Evolutionary conservation across 2,113 vertebrate genomes (phyloP).

Genomic region (Coreoperca whiteheadi): DNA sequence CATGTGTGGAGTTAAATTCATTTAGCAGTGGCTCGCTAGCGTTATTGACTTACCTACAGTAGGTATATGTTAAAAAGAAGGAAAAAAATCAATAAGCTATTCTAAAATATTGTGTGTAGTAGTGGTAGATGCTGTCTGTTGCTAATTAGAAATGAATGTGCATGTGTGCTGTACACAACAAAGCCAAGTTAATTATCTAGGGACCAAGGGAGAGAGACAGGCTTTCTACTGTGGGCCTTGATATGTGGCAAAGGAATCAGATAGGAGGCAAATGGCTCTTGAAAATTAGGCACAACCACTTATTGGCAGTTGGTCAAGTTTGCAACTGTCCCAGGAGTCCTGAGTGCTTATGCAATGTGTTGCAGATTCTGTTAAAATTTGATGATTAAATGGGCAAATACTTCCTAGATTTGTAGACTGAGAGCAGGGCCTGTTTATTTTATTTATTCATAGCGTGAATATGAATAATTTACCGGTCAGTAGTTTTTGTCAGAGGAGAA

Average conservation of each 20-base stretch:
- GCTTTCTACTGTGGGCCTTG: slow-evolving; percentile 47
- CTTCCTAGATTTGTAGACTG: slow-evolving; percentile 79
- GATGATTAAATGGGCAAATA: slow-evolving; percentile 83
- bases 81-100: slow-evolving; percentile 33
- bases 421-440: slow-evolving; percentile 75
- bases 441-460: slow-evolving; percentile 82
- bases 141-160: slow-evolving; percentile 77
- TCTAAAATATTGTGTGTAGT: slow-evolving; percentile 37
- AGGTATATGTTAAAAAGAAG: slow-evolving; percentile 35
- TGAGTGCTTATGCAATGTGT: slow-evolving; percentile 76
- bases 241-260: slow-evolving; percentile 66
- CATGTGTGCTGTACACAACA: slow-evolving; percentile 58
- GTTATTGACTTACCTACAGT: slow-evolving; percentile 82
- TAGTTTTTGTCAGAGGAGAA: slow-evolving; percentile 74
- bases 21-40: slow-evolving; percentile 83
- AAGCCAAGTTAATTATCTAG: slow-evolving; percentile 62
- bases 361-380: slow-evolving; percentile 82
- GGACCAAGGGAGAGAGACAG: slow-evolving; percentile 45
- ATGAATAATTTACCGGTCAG: slow-evolving; percentile 85
- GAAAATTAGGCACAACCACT: slow-evolving; percentile 67
- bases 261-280: slow-evolving; percentile 64
- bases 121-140: slow-evolving; percentile 29
- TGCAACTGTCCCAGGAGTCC: slow-evolving; percentile 67
- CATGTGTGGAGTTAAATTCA: slow-evolving; percentile 85
- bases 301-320: slow-evolving; percentile 79